Conservation (phyloP, 2,888 invertebrate genomes). For the Cryptosula pallasiana region DNA sequence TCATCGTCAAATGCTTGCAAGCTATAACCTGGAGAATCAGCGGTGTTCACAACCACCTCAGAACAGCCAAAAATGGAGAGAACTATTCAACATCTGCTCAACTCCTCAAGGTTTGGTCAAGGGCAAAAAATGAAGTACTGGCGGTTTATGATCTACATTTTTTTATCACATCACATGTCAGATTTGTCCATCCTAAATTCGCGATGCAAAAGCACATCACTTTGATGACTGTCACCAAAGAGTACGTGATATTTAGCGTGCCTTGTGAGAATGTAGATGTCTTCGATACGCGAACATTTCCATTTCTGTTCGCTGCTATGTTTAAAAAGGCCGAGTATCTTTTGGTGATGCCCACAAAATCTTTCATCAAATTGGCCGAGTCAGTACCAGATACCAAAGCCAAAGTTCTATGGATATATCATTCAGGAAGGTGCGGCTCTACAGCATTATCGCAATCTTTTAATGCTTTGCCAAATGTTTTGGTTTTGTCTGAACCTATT, state of each 20-base stretch:
- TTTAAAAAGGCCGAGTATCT: not conserved
- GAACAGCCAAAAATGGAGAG: not conserved
- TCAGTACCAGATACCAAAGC: too few species aligned
- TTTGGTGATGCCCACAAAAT: not conserved
- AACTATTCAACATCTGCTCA: too few species aligned
- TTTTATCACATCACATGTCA: not conserved
- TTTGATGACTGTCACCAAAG: not conserved
- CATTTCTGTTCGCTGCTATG: not conserved
- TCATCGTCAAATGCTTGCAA: not conserved
- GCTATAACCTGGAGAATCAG: not conserved
- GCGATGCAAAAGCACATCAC: not conserved
- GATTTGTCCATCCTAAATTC: not conserved
- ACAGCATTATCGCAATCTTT: not conserved
- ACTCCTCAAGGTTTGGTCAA: constrained; percentile 6
- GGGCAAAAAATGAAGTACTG: not conserved
- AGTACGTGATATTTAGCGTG: not conserved
- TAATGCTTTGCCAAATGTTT: constrained; percentile 1
- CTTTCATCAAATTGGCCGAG: not conserved
- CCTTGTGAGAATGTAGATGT: not conserved
- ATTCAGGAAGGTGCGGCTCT: too few species aligned
- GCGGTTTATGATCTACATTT: not conserved
- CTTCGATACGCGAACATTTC: not conserved
- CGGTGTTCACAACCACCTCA: not conserved
- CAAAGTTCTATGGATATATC: too few species aligned
- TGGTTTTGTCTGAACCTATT: not conserved